These are phyloP conservation scores for Ceryle rudis DNA, from an alignment of 2,797 vertebrate species.

Conservation along the genomic window DNA sequence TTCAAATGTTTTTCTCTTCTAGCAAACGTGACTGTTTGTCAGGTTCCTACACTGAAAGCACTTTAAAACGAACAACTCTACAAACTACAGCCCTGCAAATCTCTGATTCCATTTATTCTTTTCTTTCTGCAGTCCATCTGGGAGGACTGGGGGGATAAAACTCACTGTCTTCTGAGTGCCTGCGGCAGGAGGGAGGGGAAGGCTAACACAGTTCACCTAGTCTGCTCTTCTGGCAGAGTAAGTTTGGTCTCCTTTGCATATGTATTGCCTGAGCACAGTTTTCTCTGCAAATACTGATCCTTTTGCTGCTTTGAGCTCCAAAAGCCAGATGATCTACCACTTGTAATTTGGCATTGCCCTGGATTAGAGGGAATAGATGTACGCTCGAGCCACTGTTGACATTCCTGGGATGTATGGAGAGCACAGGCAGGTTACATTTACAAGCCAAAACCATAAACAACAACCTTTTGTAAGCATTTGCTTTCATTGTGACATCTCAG, in stretches of 20 bases:
- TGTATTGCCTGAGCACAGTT: background rate
- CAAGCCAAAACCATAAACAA: background rate
- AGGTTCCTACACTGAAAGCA: background rate
- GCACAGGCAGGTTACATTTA: background rate
- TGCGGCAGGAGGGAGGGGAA: background rate
- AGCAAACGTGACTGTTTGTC: background rate
- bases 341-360: background rate
- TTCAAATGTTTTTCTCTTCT: background rate
- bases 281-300: background rate
- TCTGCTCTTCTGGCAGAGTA: background rate
- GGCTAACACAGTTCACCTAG: background rate
- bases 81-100: background rate
- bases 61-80: fast-evolving
- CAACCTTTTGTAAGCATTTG: background rate
- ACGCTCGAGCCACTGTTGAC: background rate
- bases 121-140: background rate
- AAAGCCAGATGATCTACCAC: background rate
- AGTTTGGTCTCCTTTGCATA: background rate
- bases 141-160: background rate
- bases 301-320: background rate
- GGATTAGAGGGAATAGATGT: background rate
- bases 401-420: background rate
- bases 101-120: background rate
- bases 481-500: slow-evolving; percentile 33
- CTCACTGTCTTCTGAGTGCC: fast-evolving